Percentiles rank a stretch among this genome's conserved stretches.
These are phyloP conservation scores for Tiaroga cobitis DNA, from an alignment of 2,797 vertebrate genomes.

Conservation along the genomic window DNA sequence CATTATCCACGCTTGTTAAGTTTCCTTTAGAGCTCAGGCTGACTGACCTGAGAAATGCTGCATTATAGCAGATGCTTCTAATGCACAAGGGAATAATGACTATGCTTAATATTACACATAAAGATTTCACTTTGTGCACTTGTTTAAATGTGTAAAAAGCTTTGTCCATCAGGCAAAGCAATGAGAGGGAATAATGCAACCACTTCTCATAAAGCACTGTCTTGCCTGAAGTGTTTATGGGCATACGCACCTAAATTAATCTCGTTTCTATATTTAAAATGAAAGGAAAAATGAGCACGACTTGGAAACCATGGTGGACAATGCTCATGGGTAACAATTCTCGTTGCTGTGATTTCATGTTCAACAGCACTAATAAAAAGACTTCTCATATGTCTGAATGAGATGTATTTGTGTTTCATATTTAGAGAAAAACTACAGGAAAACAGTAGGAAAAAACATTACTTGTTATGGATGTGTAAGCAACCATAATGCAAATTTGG, in stretches of 20 bases:
- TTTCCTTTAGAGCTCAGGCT: conserved; percentile 85
- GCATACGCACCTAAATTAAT: conserved; percentile 79
- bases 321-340: neutral
- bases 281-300: conserved; percentile 28
- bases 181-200: conserved; percentile 68
- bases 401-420: neutral
- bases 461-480: conserved; percentile 33
- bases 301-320: neutral
- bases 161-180: conserved; percentile 78
- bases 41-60: conserved; percentile 86
- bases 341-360: neutral
- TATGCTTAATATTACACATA: conserved; percentile 81
- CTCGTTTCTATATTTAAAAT: conserved; percentile 44
- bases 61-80: conserved; percentile 80
- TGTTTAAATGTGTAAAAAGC: conserved; percentile 78
- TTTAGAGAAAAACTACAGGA: conserved; percentile 37
- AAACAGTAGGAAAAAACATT: conserved; percentile 15
- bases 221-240: conserved; percentile 60
- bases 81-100: conserved; percentile 80
- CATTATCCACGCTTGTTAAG: conserved; percentile 81
- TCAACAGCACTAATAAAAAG: neutral
- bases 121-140: conserved; percentile 76
- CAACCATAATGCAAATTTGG: conserved; percentile 26
- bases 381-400: conserved; percentile 7
- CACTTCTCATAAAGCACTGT: conserved; percentile 10